Base-by-base conservation (phyloP, 2,797 vertebrate species). In the Chanos chanos region DNA sequence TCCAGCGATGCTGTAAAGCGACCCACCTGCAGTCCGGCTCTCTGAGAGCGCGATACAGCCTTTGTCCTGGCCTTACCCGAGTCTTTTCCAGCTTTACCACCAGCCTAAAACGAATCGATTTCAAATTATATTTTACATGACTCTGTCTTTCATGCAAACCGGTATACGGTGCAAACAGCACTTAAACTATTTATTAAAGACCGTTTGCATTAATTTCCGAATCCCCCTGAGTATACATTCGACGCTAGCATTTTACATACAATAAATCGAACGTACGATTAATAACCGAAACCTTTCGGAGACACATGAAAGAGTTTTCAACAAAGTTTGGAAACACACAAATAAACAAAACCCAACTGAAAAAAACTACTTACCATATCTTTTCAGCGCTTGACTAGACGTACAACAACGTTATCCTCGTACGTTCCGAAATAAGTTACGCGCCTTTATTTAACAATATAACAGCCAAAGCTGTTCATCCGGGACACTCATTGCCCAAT, bases 61-160 rank as follows among this genome's bases (percentile, higher is more conserved):
- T 97, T 97, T 1, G 95, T 94, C 84, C 96, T 97, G 61, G 95
- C 94, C 85, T 97, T 97, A 37, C 94, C 94, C 10, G 94, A 96
- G 82, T 97, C 95, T 66, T 97, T 97, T 0, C 95, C 95, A 57
- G 94, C 94, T 80, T 97, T 97, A 1, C 95, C 94, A 48, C 94
- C 95, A 85, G 94, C 94, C 95, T 97, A 74, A 0, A 57, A 9
- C 64, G 7, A 27, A 9, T n/a, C n/a, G n/a, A n/a, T n/a, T n/a
- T n/a, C n/a, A n/a, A n/a, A n/a, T n/a, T n/a, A n/a, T n/a, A n/a
- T n/a, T n/a, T n/a, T n/a, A n/a, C n/a, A n/a, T n/a, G n/a, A n/a
- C n/a, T n/a, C n/a, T n/a, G n/a, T n/a, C n/a, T n/a, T n/a, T n/a
- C n/a, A n/a, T n/a, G n/a, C n/a, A n/a, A n/a, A n/a, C n/a, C n/a